phyloP scores from a whole-genome alignment of 2,888 invertebrate genomes.

The Entomobrya proxima region DNA sequence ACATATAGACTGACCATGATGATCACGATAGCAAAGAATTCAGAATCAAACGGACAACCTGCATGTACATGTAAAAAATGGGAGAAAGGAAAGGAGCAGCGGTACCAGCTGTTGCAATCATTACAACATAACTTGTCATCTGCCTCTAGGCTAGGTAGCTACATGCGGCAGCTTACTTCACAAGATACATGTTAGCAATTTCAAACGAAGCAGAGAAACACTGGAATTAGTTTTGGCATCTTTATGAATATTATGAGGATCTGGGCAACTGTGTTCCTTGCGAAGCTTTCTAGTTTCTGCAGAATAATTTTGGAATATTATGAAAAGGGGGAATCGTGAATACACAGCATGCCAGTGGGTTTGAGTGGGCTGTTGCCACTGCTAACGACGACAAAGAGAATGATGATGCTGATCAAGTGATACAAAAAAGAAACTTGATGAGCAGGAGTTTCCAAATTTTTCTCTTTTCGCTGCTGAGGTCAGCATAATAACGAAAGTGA shows the following conservation, averaged over 20 bases:
- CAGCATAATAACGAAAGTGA: slow-evolving; percentile 60
- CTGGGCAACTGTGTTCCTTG: slow-evolving; percentile 35
- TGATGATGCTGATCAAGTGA: slow-evolving; percentile 25
- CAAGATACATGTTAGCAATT: neutral
- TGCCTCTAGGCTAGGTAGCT: slow-evolving; percentile 57
- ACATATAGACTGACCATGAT: too few species aligned
- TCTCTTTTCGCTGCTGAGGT: slow-evolving; percentile 49
- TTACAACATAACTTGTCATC: slow-evolving; percentile 62
- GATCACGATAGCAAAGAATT: slow-evolving; percentile 3
- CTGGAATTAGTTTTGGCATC: slow-evolving; percentile 65
- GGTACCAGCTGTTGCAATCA: slow-evolving; percentile 64
- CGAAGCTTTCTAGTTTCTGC: neutral
- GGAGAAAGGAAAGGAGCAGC: slow-evolving; percentile 1
- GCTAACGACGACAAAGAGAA: neutral
- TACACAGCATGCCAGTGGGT: neutral
- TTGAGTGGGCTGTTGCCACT: neutral
- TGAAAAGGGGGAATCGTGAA: slow-evolving; percentile 5
- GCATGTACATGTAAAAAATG: neutral
- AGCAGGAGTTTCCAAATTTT: slow-evolving; percentile 54
- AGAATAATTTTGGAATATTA: neutral
- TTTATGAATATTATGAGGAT: slow-evolving; percentile 57
- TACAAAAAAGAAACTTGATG: slow-evolving; percentile 45
- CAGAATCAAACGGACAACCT: neutral
- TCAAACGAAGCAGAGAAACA: slow-evolving; percentile 1
- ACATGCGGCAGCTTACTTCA: neutral